phyloP scores from a whole-genome alignment of 2,113 vertebrate species.

The Peucedramus taeniatus region DNA sequence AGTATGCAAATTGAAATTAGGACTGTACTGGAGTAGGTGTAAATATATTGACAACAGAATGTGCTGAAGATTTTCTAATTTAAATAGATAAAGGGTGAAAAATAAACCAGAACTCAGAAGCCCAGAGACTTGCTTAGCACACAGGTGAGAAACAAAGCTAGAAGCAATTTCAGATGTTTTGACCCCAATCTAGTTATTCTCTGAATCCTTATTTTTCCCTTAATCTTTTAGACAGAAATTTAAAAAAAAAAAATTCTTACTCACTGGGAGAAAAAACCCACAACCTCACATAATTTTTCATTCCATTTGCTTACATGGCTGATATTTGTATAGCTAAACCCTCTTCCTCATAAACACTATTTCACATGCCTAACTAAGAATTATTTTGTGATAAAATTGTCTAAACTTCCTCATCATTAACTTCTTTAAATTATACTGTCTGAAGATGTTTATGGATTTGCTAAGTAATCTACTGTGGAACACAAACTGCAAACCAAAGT shows the following conservation, averaged over 20 bases:
- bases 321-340: background rate
- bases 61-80: background rate
- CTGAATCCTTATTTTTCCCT: background rate
- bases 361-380: conserved; percentile 50
- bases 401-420: conserved; percentile 53
- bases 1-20: background rate
- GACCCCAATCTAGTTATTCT: background rate
- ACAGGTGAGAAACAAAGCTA: background rate
- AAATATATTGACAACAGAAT: background rate
- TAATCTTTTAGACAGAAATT: background rate
- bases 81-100: background rate
- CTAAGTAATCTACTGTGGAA: conserved; percentile 65
- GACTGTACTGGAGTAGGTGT: background rate
- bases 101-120: background rate
- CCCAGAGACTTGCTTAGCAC: background rate
- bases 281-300: background rate
- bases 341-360: background rate
- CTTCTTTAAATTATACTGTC: conserved; percentile 60
- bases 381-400: conserved; percentile 62
- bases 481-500: conserved; percentile 69
- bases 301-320: background rate
- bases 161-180: background rate
- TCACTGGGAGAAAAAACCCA: background rate
- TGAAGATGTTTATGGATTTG: conserved; percentile 68
- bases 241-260: background rate